Evolutionary conservation across 2,888 invertebrate species (phyloP), one percentile per base, ranked within the genome.

Genomic region (Melinopterus prodromus): DNA sequence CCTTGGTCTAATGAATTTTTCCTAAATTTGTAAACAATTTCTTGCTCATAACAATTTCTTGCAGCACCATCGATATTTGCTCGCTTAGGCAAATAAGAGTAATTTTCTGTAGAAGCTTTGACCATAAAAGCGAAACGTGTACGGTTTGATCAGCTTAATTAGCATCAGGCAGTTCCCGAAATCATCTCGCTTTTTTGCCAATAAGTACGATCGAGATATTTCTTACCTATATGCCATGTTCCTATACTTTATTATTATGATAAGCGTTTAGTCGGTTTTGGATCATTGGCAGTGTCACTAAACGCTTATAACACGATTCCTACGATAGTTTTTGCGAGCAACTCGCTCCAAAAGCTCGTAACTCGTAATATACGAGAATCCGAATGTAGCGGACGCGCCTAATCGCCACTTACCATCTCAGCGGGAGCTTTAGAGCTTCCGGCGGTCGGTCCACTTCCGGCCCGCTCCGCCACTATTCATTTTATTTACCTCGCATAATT

Each of bases 371-470:
- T 74, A 74, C 74, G 74, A 74, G 35, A 74, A 15, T 74, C 74
- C 74, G 74, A 74, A 74, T 74, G 74, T 37, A 37, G 74, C 74
- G 37, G 74, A 74, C 74, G 74, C 37, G 74, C 37, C 74, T 74
- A 74, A 74, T 74, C 35, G 74, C 74, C 74, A 74, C 74, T 74
- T 74, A 37, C 35, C 36, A 74, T 74, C 74, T 36, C 74, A 37
- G 36, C 74, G 37, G 37, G 74, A 74, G 74, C 74, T 74, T 74
- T 74, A 74, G 74, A 74, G 74, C 74, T 74, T 74, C 74, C 74
- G 74, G 74, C 35, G 74, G 36, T 53, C 37, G 74, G 74, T 74
- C 74, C 74, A 35, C 36, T 74, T 36, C 35, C 74, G 74, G 74
- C 74, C n/a, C 36, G 74, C 74, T 37, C 74, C 74, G 74, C 74